Conservation (phyloP, 1,140 invertebrate species). For the fruit fly (Drosophila melanogaster) region DNA sequence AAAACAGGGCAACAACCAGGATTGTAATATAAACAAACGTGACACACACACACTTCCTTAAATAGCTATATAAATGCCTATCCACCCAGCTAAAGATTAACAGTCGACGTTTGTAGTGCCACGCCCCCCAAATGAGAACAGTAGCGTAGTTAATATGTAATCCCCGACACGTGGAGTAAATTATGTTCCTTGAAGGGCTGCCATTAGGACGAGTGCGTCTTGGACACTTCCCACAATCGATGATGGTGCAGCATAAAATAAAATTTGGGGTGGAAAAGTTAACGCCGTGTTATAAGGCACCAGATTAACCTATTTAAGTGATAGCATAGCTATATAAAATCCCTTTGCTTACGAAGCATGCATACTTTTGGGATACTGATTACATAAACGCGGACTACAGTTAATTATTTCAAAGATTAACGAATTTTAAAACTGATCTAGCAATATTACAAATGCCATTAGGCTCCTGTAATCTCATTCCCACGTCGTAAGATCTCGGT, state of each 20-base stretch:
- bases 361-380: constrained; percentile 1
- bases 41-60: background rate
- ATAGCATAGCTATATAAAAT: background rate
- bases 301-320: background rate
- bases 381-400: background rate
- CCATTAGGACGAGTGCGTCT: constrained; percentile 27
- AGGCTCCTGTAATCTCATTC: constrained; percentile 5
- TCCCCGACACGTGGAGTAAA: constrained; percentile 69
- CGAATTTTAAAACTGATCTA: background rate
- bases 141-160: constrained; percentile 60
- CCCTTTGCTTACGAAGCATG: background rate
- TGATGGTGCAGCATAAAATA: constrained; percentile 13
- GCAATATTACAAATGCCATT: background rate
- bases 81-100: constrained; percentile 31
- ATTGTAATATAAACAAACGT: background rate
- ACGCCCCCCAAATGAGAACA: constrained; percentile 41
- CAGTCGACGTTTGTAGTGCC: constrained; percentile 21
- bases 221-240: constrained; percentile 49
- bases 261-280: constrained; percentile 25
- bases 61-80: constrained; percentile 25
- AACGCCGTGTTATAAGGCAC: background rate
- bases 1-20: background rate
- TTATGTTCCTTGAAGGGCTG: constrained; percentile 50
- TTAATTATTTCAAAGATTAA: background rate
- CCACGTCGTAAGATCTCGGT: constrained; percentile 14